phyloP scores from a whole-genome alignment of 2,113 vertebrate species.

The Clarias gariepinus region DNA sequence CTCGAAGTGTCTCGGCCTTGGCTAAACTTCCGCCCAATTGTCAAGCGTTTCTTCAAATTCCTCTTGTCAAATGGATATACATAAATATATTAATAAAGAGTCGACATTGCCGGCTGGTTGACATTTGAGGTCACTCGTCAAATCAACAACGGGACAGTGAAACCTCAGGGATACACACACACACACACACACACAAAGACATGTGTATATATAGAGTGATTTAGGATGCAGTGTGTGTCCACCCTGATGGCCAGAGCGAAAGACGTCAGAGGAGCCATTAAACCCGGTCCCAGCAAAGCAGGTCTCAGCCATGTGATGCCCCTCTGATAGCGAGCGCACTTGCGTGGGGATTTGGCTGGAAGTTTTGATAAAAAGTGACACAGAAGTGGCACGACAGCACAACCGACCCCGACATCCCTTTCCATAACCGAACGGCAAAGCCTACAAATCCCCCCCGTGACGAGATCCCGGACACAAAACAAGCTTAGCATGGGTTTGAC shows the following conservation, averaged over 20 bases:
- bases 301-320: neutral
- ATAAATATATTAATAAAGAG: slow-evolving; percentile 67
- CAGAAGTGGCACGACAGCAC: neutral
- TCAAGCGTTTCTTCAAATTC: slow-evolving; percentile 68
- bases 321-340: neutral
- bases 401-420: neutral
- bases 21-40: slow-evolving; percentile 71
- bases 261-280: slow-evolving; percentile 67
- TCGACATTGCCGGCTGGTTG: slow-evolving; percentile 57
- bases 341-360: neutral
- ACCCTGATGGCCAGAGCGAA: slow-evolving; percentile 58
- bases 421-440: slow-evolving; percentile 3
- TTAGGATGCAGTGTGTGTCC: slow-evolving; percentile 39
- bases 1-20: slow-evolving; percentile 42
- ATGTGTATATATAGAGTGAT: slow-evolving; percentile 2
- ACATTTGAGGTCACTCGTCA: slow-evolving; percentile 44
- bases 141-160: slow-evolving; percentile 46
- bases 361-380: slow-evolving; percentile 20
- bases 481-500: slow-evolving; percentile 25
- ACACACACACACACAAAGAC: slow-evolving; percentile 45
- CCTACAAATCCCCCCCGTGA: slow-evolving; percentile 22
- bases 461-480: slow-evolving; percentile 8
- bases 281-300: slow-evolving; percentile 51
- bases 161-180: slow-evolving; percentile 30
- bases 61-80: slow-evolving; percentile 64